Base-by-base conservation (phyloP, 2,113 vertebrate genomes). In the Proteles cristata region DNA sequence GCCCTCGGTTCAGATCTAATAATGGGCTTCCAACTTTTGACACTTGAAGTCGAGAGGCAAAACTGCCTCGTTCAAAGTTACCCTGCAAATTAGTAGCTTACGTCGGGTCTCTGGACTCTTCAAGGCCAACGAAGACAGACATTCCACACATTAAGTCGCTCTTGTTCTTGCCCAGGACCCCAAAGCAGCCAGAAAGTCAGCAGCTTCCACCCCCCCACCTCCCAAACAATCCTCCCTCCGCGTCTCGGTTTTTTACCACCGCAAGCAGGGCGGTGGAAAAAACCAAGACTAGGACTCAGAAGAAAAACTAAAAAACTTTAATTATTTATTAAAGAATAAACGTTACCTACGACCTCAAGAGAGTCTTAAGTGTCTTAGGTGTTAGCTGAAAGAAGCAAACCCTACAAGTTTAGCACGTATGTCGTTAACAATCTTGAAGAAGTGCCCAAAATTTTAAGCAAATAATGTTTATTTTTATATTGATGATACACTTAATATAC, bases 381-480 rank as follows among this genome's bases (percentile, higher is more conserved):
- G 45, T 65, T 73, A 87, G 8, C 50, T 55, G 35, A 77, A 97
- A 86, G 88, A 92, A 15, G 35, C 77, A 94, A 82, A 50, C 68
- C 33, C 0, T 68, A 84, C 71, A 48, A 88, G 15, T 28, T 85
- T 33, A 92, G 65, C 7, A 39, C 35, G 55, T 66, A 63, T 0
- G 9, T 28, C 87, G n/a, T 88, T 77, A 93, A 35, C 50, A 68
- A 79, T 81, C 73, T 17, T 79, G 61, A 92, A 71, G 43, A 73
- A 88, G 61, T 68, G 90, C 23, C 45, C 86, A 74, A 96, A 92
- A 82, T 55, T 86, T 97, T 98, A 98, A 97, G 97, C 98, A 98
- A 98, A 98, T 98, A 97, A 98, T 97, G 96, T 98, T 98, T 98
- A 98, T 98, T 98, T 97, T 98, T 97, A 97, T 98, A 98, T 93